phyloP scores from a whole-genome alignment of 2,797 vertebrate species.

The Cryptoprocta ferox region DNA sequence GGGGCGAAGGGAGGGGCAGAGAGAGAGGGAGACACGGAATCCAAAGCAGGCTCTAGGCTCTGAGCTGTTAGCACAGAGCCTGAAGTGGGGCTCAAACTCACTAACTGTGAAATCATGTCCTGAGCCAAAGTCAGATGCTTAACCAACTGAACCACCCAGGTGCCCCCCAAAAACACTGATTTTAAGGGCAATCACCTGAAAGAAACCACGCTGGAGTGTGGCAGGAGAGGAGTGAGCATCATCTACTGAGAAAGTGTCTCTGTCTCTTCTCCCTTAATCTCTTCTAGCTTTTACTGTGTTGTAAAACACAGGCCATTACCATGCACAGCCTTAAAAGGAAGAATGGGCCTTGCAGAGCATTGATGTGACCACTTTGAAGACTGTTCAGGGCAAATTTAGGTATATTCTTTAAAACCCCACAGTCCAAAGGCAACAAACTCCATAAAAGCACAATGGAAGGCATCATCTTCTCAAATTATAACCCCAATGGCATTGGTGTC shows the following conservation, averaged over 20 bases:
- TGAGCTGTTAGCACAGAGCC: too few relatives aligned
- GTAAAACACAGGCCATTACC: slow-evolving; percentile 11
- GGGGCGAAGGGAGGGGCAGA: too few relatives aligned
- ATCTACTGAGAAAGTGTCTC: not conserved
- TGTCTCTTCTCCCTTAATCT: not conserved
- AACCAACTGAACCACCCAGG: too few relatives aligned
- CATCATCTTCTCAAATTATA: slow-evolving; percentile 41
- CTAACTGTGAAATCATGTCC: too few relatives aligned
- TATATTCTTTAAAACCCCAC: not conserved
- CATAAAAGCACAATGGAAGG: slow-evolving; percentile 10
- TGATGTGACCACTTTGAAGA: slow-evolving; percentile 33
- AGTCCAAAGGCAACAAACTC: not conserved
- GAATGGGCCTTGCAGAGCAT: not conserved
- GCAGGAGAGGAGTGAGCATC: not conserved
- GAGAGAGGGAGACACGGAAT: too few relatives aligned
- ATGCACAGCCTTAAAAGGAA: not conserved
- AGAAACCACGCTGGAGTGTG: not conserved
- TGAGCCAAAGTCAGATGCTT: too few relatives aligned
- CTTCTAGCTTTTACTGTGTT: not conserved
- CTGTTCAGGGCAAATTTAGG: not conserved
- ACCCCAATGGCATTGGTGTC: not conserved
- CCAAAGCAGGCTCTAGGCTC: too few relatives aligned
- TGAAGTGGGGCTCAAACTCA: too few relatives aligned
- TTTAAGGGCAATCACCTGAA: not conserved
- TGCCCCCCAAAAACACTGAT: not conserved